Evolutionary conservation across 2,888 invertebrate species (phyloP), one percentile per base, ranked within the genome.

Genomic region (Trachelus stipa): DNA sequence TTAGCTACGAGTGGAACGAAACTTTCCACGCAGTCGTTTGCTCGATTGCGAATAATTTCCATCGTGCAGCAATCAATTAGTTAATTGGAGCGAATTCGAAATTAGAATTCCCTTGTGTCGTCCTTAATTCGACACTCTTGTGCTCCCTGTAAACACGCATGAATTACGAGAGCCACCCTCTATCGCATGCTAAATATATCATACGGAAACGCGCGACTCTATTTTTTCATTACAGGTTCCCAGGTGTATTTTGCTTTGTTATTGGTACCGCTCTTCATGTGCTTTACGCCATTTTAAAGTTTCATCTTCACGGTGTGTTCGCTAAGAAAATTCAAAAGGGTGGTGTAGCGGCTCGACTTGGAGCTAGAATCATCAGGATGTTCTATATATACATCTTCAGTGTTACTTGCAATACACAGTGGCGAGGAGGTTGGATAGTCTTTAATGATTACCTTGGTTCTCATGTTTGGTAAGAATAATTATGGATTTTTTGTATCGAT

Each of bases 191-290:
- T 56, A 56, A 56, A 56, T 15, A 56, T 56, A 23, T 23, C 23
- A 56, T 56, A 56, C 56, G 56, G 56, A 56, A 56, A 23, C 9
- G 4, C 33, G 30, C 3, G 11, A 9, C 35, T 33, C 68, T 76
- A 15, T 34, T 34, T 34, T 34, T 73, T 15, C 11, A 12, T 75
- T 78, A n/a, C 75, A 88, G 88, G 73, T 92, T 93, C 86, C 94
- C 95, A 0, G 90, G 84, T n/a, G 87, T 88, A 87, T 77, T 80
- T 40, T 85, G 86, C 73, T 93, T 93, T 82, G 77, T 93, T 1
- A 86, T 94, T 68, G 94, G 95, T 1, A 91, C 93, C 6, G 82
- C 92, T 0, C 87, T 95, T 37, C 94, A 95, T 83, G 85, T 93
- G 12, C 89, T 92, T n/a, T 94, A 95, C 80, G 93, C 94, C 0